Base-by-base conservation (phyloP, 2,888 invertebrate genomes). In the Leistus spinibarbis region DNA sequence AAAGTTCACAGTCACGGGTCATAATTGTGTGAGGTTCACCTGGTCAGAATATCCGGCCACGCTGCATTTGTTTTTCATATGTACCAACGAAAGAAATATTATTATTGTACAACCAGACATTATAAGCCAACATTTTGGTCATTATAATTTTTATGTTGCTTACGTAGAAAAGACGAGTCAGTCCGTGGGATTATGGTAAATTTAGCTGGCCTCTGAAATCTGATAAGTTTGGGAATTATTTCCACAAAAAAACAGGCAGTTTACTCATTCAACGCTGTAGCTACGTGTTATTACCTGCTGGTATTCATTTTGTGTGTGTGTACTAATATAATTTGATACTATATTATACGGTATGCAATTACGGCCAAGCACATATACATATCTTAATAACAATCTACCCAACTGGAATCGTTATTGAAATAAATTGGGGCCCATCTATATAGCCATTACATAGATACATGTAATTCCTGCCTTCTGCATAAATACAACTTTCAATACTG, bases 1-100 rank as follows among this genome's bases (percentile, higher is more conserved):
- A 67, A 73, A 73, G 67, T 73, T 73, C 73, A 73, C 54, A 73
- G 73, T 73, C 73, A 69, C 65, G 70, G 76, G 62, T 66, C 70
- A 65, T 76, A 70, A 76, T 66, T 64, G 76, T 76, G 70, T 22
- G 19, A 65, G 65, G 53, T 69, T 76, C 76, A 76, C 66, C 69
- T 69, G 69, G 67, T 60, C 76, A 60, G 65, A 57, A 60, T 76
- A 69, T 76, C 69, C 60, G 66, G 68, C 54, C 22, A 60, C 16
- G 22, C 3, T 20, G 57, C 57, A 64, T 64, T 62, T 62, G 62
- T 16, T 13, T 64, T 64, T 64, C 64, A 64, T 64, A n/a, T 40
- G 40, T 40, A n/a, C n/a, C n/a, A 40, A 40, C 40, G 40, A 40
- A 40, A 40, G 40, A 40, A 40, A 10, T 40, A 40, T 40, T 3